These are phyloP conservation scores for Chrysocyon brachyurus DNA, from an alignment of 2,797 vertebrate species.

Conservation along the genomic window DNA sequence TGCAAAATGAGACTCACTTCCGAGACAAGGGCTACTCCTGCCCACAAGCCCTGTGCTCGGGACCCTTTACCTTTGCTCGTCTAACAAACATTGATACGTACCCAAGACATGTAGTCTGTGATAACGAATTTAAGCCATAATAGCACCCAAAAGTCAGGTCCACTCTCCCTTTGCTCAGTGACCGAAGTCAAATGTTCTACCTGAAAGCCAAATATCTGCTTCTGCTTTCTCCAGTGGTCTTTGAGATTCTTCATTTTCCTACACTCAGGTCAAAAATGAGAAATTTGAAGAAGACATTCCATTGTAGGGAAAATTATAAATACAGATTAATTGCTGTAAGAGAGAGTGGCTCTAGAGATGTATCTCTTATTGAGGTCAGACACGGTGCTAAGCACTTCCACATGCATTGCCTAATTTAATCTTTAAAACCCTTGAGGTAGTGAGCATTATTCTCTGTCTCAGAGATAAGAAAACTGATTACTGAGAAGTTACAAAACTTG, in stretches of 20 bases:
- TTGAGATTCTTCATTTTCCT: neutral
- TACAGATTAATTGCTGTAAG: accelerated
- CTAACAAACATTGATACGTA: neutral
- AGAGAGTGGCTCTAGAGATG: neutral
- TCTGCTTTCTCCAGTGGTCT: neutral
- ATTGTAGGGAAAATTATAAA: neutral
- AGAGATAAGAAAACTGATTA: slow-evolving; percentile 73
- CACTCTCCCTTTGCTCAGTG: neutral
- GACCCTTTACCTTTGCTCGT: no score
- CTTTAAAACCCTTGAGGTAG: slow-evolving; percentile 45
- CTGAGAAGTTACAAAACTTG: slow-evolving; percentile 67
- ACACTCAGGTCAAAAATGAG: neutral
- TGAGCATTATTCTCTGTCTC: neutral
- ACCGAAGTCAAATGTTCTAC: neutral
- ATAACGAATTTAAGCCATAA: neutral
- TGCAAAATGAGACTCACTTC: neutral
- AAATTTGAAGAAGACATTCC: neutral
- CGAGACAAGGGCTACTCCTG: neutral
- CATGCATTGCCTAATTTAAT: neutral
- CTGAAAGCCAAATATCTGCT: neutral
- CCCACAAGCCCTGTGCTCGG: neutral
- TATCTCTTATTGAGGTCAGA: neutral
- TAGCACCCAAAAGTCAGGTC: neutral
- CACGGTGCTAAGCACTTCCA: neutral
- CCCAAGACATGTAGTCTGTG: neutral